Evolutionary conservation across 2,113 vertebrate species (phyloP).

Genomic region (Entelurus aequoreus): DNA sequence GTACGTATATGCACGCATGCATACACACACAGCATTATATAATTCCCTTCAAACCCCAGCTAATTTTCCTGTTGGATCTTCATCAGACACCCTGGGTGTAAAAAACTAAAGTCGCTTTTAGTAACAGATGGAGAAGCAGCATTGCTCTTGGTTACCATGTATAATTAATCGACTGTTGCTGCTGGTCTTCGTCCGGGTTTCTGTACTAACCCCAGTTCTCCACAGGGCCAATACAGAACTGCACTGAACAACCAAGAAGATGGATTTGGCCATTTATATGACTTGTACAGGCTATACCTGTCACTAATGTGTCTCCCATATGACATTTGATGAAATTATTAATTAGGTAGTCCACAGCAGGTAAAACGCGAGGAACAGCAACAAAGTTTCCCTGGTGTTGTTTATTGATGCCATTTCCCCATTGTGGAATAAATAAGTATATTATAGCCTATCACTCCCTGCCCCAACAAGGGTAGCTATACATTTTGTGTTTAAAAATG

Average conservation of each 20-base stretch:
- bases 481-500: no score
- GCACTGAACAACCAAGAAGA: constrained; percentile 33
- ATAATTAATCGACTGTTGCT: constrained; percentile 60
- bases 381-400: constrained; percentile 30
- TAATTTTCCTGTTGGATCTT: constrained; percentile 10
- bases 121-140: constrained; percentile 38
- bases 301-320: constrained; percentile 45
- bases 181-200: constrained; percentile 47
- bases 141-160: constrained; percentile 49
- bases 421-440: no score
- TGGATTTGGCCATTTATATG: constrained; percentile 1
- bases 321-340: constrained; percentile 56
- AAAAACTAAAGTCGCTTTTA: constrained; percentile 51
- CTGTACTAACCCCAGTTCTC: constrained; percentile 35
- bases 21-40: not conserved
- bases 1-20: no score
- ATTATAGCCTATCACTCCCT: not conserved
- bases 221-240: constrained; percentile 41
- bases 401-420: constrained; percentile 13
- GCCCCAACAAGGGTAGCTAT: not conserved
- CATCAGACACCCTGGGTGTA: constrained; percentile 21
- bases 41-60: not conserved
- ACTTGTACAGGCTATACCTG: constrained; percentile 31
- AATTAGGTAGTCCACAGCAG: constrained; percentile 48
- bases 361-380: constrained; percentile 45